Percentiles rank a stretch among this genome's conserved stretches.
Conservation (phyloP, 2,113 vertebrate species). For the Pipra filicauda region DNA sequence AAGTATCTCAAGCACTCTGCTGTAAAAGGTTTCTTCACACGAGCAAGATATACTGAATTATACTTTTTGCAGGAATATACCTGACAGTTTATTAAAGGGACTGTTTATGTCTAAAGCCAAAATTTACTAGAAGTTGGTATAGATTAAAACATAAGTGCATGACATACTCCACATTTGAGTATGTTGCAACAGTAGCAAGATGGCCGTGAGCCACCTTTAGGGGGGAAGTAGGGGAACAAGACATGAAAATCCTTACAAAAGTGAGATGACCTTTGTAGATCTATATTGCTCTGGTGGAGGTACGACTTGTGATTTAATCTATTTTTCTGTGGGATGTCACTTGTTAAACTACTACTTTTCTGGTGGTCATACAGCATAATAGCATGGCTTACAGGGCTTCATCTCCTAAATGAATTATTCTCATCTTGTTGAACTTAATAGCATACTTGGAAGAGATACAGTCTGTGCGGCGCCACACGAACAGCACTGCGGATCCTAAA, state of each 20-base stretch:
- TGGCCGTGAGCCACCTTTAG: neutral
- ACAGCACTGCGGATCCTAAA: slow-evolving; percentile 86
- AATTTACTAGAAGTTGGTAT: neutral
- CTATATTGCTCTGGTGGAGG: neutral
- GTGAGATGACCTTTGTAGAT: neutral
- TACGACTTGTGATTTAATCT: neutral
- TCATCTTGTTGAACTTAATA: slow-evolving; percentile 27
- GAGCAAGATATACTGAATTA: neutral
- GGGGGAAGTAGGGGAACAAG: neutral
- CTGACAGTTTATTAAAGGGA: neutral
- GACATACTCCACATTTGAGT: neutral
- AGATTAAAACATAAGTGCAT: neutral
- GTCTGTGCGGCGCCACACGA: slow-evolving; percentile 94
- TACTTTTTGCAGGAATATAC: neutral
- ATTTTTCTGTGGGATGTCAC: neutral
- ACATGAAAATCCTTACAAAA: neutral
- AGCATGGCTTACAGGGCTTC: neutral
- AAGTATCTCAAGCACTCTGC: neutral
- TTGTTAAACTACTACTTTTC: neutral
- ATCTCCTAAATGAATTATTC: neutral
- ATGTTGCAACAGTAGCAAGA: neutral
- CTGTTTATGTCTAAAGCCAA: neutral
- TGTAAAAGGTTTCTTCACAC: neutral
- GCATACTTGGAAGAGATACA: slow-evolving; percentile 97
- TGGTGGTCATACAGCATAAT: neutral